Evolutionary conservation across 2,113 vertebrate species (phyloP), one percentile per base, ranked within the genome.

Genomic region (Pelusios castaneus): DNA sequence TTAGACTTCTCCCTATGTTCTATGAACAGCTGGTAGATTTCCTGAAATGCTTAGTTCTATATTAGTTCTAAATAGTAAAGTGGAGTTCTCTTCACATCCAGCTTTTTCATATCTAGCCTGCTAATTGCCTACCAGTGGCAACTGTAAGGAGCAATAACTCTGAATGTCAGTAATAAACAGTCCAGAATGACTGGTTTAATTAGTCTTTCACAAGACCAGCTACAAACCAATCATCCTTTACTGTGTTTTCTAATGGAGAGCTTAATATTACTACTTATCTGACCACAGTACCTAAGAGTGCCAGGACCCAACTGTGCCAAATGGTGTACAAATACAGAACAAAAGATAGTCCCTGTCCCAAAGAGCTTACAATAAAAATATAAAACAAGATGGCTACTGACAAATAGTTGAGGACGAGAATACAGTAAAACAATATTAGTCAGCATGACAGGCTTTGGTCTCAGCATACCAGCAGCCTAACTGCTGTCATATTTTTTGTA

Each of bases 201-300:
- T 10, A 84, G 8, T 88, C 24, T 92, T 75, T 38, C 70, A 38
- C 8, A 12, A 73, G 47, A 21, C n/a, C 52, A 52, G 14, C 51
- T 49, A 84, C 25, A 52, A 70, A 84, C 67, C 16, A 38, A 54
- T 9, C 17, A 41, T 16, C 47, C 49, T 73, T 84, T 73, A 31
- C 19, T 63, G 45, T 34, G 19, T 54, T 52, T 84, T 17, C 38
- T 54, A 84, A n/a, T 31, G 41, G 10, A 43, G 52, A 54, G 25
- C 27, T 60, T 31, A 60, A 14, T 31, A 10, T 60, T 31, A 31
- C 12, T 60, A 60, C 27, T 60, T 60, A 27, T 60, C 13, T 60
- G 56, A 60, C 73, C 52, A 73, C 22, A 0, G 0, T 52, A 83
- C 8, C 0, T 0, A 9, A 47, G 27, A 89, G 77, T 34, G 29